Evolutionary conservation across 2,888 invertebrate species (phyloP), one percentile per base, ranked within the genome.

Genomic region (Blastobasis adustella): DNA sequence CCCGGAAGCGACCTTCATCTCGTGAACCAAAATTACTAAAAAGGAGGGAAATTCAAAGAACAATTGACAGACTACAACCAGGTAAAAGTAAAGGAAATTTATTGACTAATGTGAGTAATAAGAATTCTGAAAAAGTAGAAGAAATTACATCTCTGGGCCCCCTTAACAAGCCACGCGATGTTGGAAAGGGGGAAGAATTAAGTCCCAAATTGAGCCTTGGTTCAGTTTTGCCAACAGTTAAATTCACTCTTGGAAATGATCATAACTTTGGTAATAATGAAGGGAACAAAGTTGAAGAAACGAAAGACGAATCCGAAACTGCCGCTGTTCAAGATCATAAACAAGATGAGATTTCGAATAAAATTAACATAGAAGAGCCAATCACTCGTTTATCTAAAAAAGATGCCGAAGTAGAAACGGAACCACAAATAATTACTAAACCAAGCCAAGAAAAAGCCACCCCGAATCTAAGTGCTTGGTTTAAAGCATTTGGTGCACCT

Each of bases 391-490:
- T 67, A 37, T 65, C 63, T 57, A 83, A 82, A 61, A 85, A 82
- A 62, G 82, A 84, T 53, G 82, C 73, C 2, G 82, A 83, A 59
- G 81, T 84, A 36, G 82, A 89, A 73, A 82, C 83, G 37, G 85
- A 87, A 55, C 76, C 75, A 4, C 70, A 68, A 45, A 51, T 67
- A 1, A 82, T 61, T 55, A 76, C 56, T 1, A 84, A 85, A 62
- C 84, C 79, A 36, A 90, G 90, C 56, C 90, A 92, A 65, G 90
- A 91, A 57, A 93, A 93, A 72, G 93, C 94, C 10, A 94, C 95
- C 41, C 96, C 96, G 0, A 96, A 96, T 81, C 87, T 96, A 52
- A 96, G 95, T 71, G 96, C 96, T 38, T 97, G 96, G 96, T 95
- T 96, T 58, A 96, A 96, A 79, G 96, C 96, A 0, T 96, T 97